Percentiles rank a stretch among this genome's conserved stretches.
Conservation (phyloP, 2,797 vertebrate species). For the Hypotaenidia philippensis region DNA sequence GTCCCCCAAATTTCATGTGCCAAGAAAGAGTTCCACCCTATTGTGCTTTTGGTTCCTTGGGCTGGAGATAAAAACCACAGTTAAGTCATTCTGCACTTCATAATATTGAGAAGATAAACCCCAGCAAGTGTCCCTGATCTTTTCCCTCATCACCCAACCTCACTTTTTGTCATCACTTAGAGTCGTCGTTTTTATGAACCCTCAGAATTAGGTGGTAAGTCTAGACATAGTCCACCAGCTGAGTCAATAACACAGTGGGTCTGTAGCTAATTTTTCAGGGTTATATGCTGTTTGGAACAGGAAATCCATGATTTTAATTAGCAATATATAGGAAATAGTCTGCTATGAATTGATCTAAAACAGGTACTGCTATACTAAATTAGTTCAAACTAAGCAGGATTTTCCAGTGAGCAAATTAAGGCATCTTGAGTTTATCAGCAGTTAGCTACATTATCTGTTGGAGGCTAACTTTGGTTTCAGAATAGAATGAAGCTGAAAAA, state of each 20-base stretch:
- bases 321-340: slow-evolving; percentile 65
- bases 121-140: accelerated
- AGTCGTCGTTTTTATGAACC: not conserved
- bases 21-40: not conserved
- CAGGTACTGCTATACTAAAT: slow-evolving; percentile 55
- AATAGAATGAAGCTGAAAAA: slow-evolving; percentile 8
- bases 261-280: slow-evolving; percentile 33
- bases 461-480: not conserved
- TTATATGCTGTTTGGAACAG: slow-evolving; percentile 35
- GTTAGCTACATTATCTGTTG: not conserved
- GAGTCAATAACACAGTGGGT: not conserved
- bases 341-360: slow-evolving; percentile 62
- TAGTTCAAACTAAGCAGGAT: slow-evolving; percentile 54
- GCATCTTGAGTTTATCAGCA: slow-evolving; percentile 40
- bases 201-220: not conserved
- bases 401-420: slow-evolving; percentile 53
- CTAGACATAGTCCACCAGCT: not conserved
- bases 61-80: not conserved
- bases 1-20: not conserved
- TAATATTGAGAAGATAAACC: not conserved
- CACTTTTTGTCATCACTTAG: not conserved
- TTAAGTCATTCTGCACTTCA: not conserved
- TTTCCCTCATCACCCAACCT: not conserved
- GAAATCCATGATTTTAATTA: slow-evolving; percentile 68
- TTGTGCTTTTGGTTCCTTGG: not conserved